Conservation (phyloP, 2,888 invertebrate genomes). For the Plagodis dolabraria region DNA sequence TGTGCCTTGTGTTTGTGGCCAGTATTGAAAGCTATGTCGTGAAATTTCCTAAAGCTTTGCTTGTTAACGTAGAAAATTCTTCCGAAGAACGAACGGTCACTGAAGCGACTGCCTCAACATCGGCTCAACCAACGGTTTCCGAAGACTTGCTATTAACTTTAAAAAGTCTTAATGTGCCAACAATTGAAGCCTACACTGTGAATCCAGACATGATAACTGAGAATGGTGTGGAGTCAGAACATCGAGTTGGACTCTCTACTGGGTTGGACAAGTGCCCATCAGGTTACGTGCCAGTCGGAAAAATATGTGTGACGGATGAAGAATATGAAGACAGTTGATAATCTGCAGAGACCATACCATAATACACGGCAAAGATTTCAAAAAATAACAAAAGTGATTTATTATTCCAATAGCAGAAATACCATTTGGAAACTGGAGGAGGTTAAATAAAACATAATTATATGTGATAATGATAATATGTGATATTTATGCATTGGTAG, state of each 20-base stretch:
- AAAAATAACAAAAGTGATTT: no score
- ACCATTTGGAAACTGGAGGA: no score
- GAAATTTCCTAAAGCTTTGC: background rate
- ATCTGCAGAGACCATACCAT: no score
- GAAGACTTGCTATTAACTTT: background rate
- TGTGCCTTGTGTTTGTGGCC: constrained; percentile 25
- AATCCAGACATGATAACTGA: background rate
- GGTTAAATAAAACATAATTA: no score
- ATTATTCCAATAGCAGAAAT: no score
- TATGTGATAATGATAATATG: no score
- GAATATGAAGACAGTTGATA: background rate
- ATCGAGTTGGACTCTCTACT: background rate
- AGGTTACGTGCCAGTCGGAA: constrained; percentile 4
- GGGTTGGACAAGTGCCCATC: constrained; percentile 1
- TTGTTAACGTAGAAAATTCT: constrained; percentile 4
- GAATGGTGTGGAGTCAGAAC: background rate
- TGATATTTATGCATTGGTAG: no score
- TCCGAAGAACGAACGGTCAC: background rate
- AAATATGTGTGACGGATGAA: background rate
- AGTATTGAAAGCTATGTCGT: constrained; percentile 12
- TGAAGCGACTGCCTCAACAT: background rate
- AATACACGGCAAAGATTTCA: no score
- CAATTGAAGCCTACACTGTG: background rate
- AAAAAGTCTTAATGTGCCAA: background rate
- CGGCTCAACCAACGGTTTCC: no score